These are phyloP conservation scores for Magallana ariakensis DNA, from an alignment of 1,140 invertebrate genomes.

Conservation along the genomic window DNA sequence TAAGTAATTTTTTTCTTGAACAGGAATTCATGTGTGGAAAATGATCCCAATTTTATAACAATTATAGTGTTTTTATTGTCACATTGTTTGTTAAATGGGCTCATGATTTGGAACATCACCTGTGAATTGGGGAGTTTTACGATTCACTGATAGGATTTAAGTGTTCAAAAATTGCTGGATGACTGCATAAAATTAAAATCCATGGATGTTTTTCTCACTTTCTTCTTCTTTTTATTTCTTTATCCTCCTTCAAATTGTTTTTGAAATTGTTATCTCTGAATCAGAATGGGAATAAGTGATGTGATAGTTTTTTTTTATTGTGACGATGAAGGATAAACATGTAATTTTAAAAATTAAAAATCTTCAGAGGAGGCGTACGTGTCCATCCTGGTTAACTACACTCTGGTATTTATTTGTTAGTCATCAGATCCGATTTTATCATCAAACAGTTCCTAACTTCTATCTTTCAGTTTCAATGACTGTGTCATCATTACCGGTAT, in stretches of 20 bases:
- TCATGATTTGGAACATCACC: neutral
- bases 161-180: conserved; percentile 7
- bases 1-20: conserved; percentile 2
- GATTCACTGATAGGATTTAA: neutral
- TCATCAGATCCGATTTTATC: neutral
- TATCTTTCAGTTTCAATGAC: no score
- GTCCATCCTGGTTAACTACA: neutral
- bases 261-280: neutral
- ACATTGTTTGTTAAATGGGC: neutral
- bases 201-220: neutral
- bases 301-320: neutral
- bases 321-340: neutral
- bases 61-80: neutral
- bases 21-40: conserved; percentile 12
- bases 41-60: neutral
- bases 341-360: neutral
- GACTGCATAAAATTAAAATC: neutral
- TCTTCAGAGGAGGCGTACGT: neutral
- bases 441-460: no score
- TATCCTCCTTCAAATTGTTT: neutral
- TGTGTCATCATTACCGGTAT: no score
- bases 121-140: neutral
- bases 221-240: no score
- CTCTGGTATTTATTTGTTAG: neutral
- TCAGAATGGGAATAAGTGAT: neutral